Evolutionary conservation across 2,113 vertebrate genomes (phyloP).

Genomic region (Erythrocebus patas): DNA sequence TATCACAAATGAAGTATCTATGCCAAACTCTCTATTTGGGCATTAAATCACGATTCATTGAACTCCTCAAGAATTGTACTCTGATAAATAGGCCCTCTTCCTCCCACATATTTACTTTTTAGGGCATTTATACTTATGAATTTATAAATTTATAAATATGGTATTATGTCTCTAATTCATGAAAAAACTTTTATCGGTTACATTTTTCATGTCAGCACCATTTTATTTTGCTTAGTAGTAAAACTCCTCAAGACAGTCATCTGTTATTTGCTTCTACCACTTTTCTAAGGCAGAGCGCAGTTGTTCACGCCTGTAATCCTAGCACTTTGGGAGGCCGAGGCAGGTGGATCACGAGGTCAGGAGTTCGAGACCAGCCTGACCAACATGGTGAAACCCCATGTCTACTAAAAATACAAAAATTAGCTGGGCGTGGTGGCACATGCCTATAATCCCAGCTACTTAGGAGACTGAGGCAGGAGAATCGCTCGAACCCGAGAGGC

Average conservation of each 20-base stretch:
- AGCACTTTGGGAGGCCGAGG: too few species aligned
- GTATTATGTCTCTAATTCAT: background rate
- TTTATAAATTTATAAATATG: background rate
- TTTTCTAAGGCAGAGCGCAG: background rate
- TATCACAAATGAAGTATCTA: background rate
- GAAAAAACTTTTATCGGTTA: background rate
- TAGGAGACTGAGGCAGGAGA: too few species aligned
- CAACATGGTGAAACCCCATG: too few species aligned
- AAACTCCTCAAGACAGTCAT: background rate
- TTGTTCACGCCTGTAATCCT: too few species aligned
- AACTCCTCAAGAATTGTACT: background rate
- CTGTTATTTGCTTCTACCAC: background rate
- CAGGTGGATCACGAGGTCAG: too few species aligned
- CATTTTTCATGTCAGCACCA: background rate
- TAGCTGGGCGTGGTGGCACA: fast-evolving
- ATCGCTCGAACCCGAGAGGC: too few species aligned
- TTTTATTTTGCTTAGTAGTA: background rate
- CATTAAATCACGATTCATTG: background rate
- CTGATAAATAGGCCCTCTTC: too few species aligned
- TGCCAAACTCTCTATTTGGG: background rate
- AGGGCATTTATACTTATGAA: background rate
- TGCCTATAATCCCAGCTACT: too few species aligned
- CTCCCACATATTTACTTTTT: background rate
- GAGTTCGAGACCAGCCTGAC: too few species aligned
- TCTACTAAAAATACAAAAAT: too few species aligned